phyloP scores from a whole-genome alignment of 2,113 vertebrate genomes.

The Edolisoma coerulescens region DNA sequence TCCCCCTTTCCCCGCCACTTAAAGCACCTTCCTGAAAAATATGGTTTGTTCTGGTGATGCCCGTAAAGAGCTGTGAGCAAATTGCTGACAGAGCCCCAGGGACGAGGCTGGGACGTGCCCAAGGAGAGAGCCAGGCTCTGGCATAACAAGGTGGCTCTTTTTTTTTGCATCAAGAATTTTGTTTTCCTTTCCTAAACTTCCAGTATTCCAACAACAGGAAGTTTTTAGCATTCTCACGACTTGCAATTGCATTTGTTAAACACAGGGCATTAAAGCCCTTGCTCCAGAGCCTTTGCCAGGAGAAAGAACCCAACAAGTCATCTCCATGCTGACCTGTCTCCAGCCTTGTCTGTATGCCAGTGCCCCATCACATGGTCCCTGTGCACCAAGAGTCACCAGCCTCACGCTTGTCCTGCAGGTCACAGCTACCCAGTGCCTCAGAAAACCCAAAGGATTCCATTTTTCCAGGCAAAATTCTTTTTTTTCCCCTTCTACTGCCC shows the following conservation, averaged over 20 bases:
- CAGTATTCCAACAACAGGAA: background rate
- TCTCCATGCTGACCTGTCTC: background rate
- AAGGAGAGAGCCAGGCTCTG: background rate
- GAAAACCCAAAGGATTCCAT: background rate
- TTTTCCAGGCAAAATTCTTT: background rate
- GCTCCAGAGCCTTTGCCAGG: background rate
- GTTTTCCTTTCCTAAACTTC: background rate
- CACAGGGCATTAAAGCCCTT: background rate
- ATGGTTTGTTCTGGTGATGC: background rate
- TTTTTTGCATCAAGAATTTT: background rate
- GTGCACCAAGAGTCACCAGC: background rate
- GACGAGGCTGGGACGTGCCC: background rate
- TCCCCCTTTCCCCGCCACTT: background rate
- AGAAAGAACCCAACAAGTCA: background rate
- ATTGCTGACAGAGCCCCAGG: background rate
- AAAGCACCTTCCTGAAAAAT: background rate
- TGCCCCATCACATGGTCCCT: background rate
- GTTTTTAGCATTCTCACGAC: background rate
- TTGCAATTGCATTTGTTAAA: background rate
- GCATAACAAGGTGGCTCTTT: background rate
- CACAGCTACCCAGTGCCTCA: background rate
- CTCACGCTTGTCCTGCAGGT: background rate
- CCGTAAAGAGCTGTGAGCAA: background rate
- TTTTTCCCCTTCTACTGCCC: fast-evolving
- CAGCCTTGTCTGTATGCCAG: background rate